Evolutionary conservation across 2,888 invertebrate genomes (phyloP).

Genomic region (Amphipoea oculea): DNA sequence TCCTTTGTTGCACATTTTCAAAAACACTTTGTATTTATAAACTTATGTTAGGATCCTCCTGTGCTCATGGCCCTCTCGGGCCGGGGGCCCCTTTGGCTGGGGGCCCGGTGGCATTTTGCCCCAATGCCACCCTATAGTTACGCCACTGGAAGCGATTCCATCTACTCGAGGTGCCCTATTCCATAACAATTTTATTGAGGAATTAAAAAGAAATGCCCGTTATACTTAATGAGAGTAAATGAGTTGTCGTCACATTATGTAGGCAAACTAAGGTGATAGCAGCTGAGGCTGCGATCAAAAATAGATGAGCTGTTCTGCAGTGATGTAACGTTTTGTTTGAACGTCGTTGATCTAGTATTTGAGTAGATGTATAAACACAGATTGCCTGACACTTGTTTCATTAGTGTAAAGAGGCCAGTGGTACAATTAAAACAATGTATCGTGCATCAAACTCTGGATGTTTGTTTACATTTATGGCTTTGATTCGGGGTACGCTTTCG

Average conservation of each 20-base stretch:
- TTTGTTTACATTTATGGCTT: conserved; percentile 44
- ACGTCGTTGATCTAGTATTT: conserved; percentile 59
- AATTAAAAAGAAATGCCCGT: conserved; percentile 43
- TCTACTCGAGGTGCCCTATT: conserved; percentile 34
- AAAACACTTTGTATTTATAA: no score
- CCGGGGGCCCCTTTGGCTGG: no score
- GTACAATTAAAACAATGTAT: conserved; percentile 42
- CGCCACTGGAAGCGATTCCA: conserved; percentile 27
- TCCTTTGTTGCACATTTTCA: no score
- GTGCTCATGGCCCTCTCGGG: no score
- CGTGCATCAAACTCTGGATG: conserved; percentile 20
- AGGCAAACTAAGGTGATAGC: conserved; percentile 63
- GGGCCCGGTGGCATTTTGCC: no score
- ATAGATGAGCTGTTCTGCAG: conserved; percentile 60
- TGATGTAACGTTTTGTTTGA: conserved; percentile 68
- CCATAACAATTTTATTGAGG: conserved; percentile 47
- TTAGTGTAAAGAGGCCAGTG: conserved; percentile 52
- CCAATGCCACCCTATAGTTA: no score
- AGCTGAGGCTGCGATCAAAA: conserved; percentile 62
- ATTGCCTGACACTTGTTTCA: conserved; percentile 50
- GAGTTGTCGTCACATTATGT: conserved; percentile 62
- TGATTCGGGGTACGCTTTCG: conserved; percentile 5
- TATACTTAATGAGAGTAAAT: conserved; percentile 54
- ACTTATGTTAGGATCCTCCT: no score
- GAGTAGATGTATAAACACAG: conserved; percentile 48